Evolutionary conservation across 2,888 invertebrate species (phyloP).

Genomic region (Drosophila parthenogenetica): DNA sequence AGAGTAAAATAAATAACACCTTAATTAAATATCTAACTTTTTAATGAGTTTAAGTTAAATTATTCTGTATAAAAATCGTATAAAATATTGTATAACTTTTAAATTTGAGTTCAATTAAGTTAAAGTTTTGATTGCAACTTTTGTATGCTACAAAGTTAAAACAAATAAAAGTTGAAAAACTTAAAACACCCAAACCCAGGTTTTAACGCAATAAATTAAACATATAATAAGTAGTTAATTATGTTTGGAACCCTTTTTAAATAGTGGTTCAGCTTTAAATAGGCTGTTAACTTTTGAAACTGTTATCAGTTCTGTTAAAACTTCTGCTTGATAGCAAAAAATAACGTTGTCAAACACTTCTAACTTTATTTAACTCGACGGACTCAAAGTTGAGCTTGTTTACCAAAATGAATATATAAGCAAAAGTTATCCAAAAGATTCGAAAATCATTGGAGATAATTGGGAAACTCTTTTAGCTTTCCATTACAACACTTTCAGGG

Average conservation of each 20-base stretch:
- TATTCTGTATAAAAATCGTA: too few relatives aligned
- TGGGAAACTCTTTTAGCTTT: slow-evolving; percentile 43
- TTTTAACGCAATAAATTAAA: background rate
- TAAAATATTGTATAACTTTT: too few relatives aligned
- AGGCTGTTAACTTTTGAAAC: background rate
- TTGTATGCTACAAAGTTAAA: too few relatives aligned
- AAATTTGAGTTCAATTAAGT: too few relatives aligned
- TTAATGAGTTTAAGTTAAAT: too few relatives aligned
- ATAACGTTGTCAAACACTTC: background rate
- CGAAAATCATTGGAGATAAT: slow-evolving; percentile 44
- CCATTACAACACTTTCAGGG: slow-evolving; percentile 41
- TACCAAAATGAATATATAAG: background rate
- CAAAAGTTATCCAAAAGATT: slow-evolving; percentile 14
- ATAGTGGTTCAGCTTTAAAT: background rate
- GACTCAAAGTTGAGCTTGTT: background rate
- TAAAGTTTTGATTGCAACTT: too few relatives aligned
- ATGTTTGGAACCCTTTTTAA: background rate
- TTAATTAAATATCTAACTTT: too few relatives aligned
- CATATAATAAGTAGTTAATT: background rate
- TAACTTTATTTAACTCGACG: background rate
- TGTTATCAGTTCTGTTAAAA: background rate
- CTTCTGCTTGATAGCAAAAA: background rate
- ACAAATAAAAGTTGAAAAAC: too few relatives aligned
- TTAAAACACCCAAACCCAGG: background rate
- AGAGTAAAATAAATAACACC: too few relatives aligned